Evolutionary conservation across 2,888 invertebrate species (phyloP).

Genomic region (Tipula confusa): DNA sequence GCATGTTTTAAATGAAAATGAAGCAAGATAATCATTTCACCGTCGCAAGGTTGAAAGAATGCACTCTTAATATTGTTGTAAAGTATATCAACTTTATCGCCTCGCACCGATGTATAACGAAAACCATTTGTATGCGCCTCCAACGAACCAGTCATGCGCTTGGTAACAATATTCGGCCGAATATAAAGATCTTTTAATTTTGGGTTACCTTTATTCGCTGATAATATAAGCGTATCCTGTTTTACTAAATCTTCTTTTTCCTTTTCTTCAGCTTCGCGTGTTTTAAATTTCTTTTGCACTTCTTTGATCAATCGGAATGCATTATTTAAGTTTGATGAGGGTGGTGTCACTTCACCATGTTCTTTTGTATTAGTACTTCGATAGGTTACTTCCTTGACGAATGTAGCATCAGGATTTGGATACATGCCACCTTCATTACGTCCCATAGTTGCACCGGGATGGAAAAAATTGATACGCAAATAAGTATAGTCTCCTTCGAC

Average conservation of each 20-base stretch:
- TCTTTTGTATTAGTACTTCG: constrained; percentile 96
- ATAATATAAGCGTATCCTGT: constrained; percentile 91
- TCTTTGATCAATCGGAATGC: constrained; percentile 98
- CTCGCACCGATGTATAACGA: constrained; percentile 96
- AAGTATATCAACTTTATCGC: constrained; percentile 98
- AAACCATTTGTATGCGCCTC: constrained; percentile 97
- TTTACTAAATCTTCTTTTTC: constrained; percentile 99
- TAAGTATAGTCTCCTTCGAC: constrained; percentile 99
- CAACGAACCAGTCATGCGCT: constrained; percentile 87
- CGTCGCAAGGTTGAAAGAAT: constrained; percentile 98
- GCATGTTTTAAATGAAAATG: constrained; percentile 99
- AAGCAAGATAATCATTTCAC: constrained; percentile 98
- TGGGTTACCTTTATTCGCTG: constrained; percentile 95
- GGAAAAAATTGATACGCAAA: constrained; percentile 95
- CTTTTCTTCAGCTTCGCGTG: constrained; percentile 95
- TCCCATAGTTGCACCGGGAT: constrained; percentile 96
- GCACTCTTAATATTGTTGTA: constrained; percentile 99
- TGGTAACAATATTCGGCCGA: constrained; percentile 96
- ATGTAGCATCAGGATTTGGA: constrained; percentile 92
- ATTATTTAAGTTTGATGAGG: constrained; percentile 92
- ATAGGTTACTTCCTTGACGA: constrained; percentile 97
- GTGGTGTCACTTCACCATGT: constrained; percentile 89
- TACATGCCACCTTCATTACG: constrained; percentile 87
- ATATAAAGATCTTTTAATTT: constrained; percentile 97
- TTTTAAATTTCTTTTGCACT: constrained; percentile 97